These are phyloP conservation scores for Rhagophthalmus giganteus DNA, from an alignment of 2,888 invertebrate species.

Conservation along the genomic window DNA sequence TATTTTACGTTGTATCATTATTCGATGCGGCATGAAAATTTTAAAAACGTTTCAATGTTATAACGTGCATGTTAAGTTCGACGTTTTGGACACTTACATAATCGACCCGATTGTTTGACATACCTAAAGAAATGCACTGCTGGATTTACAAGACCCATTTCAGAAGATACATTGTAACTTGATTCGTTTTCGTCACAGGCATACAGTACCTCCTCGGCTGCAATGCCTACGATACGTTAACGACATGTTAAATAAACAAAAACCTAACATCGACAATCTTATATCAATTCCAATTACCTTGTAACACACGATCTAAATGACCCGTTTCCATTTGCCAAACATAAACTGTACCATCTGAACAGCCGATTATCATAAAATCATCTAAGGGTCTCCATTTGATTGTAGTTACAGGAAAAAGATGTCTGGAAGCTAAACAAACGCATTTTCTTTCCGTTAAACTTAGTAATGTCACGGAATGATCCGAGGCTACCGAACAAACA, in stretches of 20 bases:
- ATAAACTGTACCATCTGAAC: conserved; percentile 96
- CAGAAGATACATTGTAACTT: conserved; percentile 60
- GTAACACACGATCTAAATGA: conserved; percentile 91
- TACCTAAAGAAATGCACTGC: conserved; percentile 92
- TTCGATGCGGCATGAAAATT: too few relatives aligned
- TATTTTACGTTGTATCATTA: too few relatives aligned
- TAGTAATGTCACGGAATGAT: conserved; percentile 94
- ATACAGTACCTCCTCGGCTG: conserved; percentile 92
- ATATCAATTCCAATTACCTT: too few relatives aligned
- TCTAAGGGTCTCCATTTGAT: conserved; percentile 97
- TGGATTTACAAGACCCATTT: conserved; percentile 83
- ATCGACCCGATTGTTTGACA: too few relatives aligned
- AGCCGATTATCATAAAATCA: conserved; percentile 96
- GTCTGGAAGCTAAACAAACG: conserved; percentile 87
- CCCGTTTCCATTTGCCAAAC: conserved; percentile 99
- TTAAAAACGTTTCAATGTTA: too few relatives aligned
- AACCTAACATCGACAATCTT: conserved; percentile 2
- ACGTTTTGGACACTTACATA: too few relatives aligned
- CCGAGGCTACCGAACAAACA: conserved; percentile 94
- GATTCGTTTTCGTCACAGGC: conserved; percentile 90
- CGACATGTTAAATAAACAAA: conserved; percentile 4
- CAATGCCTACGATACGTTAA: too few relatives aligned
- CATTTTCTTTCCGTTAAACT: conserved; percentile 93
- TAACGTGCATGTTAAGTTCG: too few relatives aligned
- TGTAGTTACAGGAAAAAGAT: conserved; percentile 92